A percentile compares a stretch with the other conserved stretches of the same genome.
Conservation (phyloP, 2,113 vertebrate species). For the Ciconia maguari region DNA sequence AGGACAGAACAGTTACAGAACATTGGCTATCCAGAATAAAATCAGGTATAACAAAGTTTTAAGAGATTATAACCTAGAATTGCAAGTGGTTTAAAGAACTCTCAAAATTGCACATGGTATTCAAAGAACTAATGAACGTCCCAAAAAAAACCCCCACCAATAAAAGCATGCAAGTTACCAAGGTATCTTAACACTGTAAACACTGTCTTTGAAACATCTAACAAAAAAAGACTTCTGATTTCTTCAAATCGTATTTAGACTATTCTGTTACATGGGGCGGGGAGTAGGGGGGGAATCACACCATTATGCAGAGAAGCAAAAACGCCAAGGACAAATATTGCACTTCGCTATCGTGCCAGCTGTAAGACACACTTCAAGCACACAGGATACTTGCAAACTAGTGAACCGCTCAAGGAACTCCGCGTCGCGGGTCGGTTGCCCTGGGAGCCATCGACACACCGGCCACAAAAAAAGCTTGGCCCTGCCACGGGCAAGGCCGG, state of each 20-base stretch:
- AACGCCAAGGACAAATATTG: rapidly evolving
- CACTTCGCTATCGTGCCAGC: rapidly evolving
- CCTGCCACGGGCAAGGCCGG: background rate
- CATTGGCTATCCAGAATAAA: background rate
- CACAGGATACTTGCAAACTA: rapidly evolving
- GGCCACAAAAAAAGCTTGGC: rapidly evolving
- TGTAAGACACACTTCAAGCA: rapidly evolving
- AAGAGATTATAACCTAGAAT: rapidly evolving
- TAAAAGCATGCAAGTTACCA: background rate
- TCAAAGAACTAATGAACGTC: background rate
- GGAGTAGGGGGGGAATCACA: too few relatives aligned
- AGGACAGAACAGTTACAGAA: background rate
- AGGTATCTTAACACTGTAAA: background rate
- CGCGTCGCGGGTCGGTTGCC: background rate
- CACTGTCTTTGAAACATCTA: background rate
- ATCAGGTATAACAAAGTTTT: background rate
- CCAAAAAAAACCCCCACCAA: background rate
- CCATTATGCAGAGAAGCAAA: rapidly evolving
- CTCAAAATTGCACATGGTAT: rapidly evolving
- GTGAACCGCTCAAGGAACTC: rapidly evolving
- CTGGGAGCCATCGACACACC: background rate
- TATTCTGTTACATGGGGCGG: rapidly evolving
- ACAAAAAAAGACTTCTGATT: background rate
- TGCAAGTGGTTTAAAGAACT: background rate
- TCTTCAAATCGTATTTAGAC: background rate